A percentile compares a stretch with the other conserved stretches of the same genome.
Evolutionary conservation across 2,888 invertebrate species (phyloP).

Genomic region (Melitaea athalia): DNA sequence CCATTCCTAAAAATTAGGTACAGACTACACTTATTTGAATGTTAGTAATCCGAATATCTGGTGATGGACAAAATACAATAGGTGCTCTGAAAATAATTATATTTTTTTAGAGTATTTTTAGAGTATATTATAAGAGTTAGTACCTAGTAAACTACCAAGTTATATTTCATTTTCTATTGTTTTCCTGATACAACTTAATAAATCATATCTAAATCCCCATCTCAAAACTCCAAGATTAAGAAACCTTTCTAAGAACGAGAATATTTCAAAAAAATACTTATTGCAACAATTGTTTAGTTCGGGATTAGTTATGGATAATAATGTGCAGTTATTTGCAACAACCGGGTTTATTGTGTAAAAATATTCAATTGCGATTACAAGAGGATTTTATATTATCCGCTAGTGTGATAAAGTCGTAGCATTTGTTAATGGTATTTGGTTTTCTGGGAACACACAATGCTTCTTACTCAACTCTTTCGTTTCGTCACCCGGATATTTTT

Average conservation of each 20-base stretch:
- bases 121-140: too few relatives aligned
- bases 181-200: background rate
- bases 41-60: too few relatives aligned
- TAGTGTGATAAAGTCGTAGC: conserved; percentile 53
- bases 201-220: background rate
- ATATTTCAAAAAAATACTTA: conserved; percentile 41
- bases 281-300: conserved; percentile 40
- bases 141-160: too few relatives aligned
- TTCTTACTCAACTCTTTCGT: conserved; percentile 67
- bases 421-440: conserved; percentile 33
- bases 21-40: too few relatives aligned
- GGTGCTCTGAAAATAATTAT: too few relatives aligned
- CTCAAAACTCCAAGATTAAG: conserved; percentile 26
- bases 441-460: conserved; percentile 61
- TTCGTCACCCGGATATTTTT: conserved; percentile 53
- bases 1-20: background rate
- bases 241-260: conserved; percentile 47
- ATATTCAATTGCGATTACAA: conserved; percentile 58
- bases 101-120: too few relatives aligned
- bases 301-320: conserved; percentile 54
- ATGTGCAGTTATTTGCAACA: conserved; percentile 57
- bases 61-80: background rate
- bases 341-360: conserved; percentile 54
- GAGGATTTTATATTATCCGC: conserved; percentile 38
- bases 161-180: too few relatives aligned